Percentiles rank a stretch among this genome's conserved stretches.
These are phyloP conservation scores for Zeugodacus cucurbitae DNA, from an alignment of 1,140 invertebrate species.

Conservation along the genomic window DNA sequence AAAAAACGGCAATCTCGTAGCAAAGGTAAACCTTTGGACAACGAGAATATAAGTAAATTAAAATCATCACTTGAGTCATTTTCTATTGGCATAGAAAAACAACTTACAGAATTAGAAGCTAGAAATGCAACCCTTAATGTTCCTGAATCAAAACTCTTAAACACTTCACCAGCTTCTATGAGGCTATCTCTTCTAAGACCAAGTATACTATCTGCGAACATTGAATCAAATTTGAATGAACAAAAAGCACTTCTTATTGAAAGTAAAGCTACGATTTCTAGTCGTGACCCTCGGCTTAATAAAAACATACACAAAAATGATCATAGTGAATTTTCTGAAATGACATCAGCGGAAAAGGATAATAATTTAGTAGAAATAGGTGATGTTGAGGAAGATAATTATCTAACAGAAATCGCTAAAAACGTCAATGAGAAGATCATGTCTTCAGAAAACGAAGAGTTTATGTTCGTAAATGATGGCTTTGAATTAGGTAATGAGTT, in stretches of 20 bases:
- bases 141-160: slow-evolving; percentile 2
- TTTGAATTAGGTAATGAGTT: slow-evolving; percentile 53
- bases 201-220: slow-evolving; percentile 46
- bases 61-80: slow-evolving; percentile 62
- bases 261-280: slow-evolving; percentile 47
- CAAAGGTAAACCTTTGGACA: slow-evolving; percentile 45
- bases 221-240: neutral
- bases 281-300: slow-evolving; percentile 60
- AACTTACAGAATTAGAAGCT: slow-evolving; percentile 52
- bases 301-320: slow-evolving; percentile 61
- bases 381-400: slow-evolving; percentile 61
- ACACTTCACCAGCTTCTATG: neutral
- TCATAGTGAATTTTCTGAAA: neutral
- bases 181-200: slow-evolving; percentile 43
- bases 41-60: slow-evolving; percentile 55
- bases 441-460: slow-evolving; percentile 60
- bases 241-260: neutral
- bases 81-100: slow-evolving; percentile 61
- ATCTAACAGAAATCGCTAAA: slow-evolving; percentile 63
- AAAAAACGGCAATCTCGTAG: slow-evolving; percentile 40
- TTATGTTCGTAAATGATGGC: slow-evolving; percentile 60
- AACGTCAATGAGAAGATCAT: slow-evolving; percentile 65
- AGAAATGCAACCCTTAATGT: slow-evolving; percentile 45
- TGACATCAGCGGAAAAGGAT: neutral
- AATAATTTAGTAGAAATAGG: slow-evolving; percentile 45